phyloP scores from a whole-genome alignment of 2,888 invertebrate genomes.

The Teleiodes luculella region DNA sequence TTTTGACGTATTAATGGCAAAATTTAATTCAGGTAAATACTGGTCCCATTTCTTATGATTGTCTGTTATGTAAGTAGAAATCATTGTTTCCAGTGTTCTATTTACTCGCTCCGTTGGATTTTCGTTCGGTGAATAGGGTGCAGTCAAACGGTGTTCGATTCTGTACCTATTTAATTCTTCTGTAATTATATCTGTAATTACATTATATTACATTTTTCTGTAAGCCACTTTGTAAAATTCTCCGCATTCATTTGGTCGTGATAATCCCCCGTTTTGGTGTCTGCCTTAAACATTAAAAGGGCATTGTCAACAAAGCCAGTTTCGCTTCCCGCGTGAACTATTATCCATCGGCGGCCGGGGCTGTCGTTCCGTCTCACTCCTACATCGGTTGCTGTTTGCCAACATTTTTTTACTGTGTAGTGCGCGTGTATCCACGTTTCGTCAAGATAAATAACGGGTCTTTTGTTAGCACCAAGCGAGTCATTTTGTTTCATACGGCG shows the following conservation, averaged over 20 bases:
- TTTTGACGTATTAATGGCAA: too few relatives aligned
- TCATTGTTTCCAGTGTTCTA: too few relatives aligned
- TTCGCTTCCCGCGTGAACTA: neutral
- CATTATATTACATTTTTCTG: constrained; percentile 22
- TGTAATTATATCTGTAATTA: too few relatives aligned
- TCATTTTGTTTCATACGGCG: constrained; percentile 21
- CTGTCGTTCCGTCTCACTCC: neutral
- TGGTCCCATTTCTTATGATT: too few relatives aligned
- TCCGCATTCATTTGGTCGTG: constrained; percentile 25
- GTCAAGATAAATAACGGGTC: neutral
- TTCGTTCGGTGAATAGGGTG: too few relatives aligned
- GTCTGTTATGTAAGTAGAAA: too few relatives aligned
- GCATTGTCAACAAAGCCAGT: neutral
- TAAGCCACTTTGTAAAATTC: constrained; percentile 26
- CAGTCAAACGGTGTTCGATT: too few relatives aligned
- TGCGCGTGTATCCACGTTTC: neutral
- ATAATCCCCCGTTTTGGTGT: constrained; percentile 21
- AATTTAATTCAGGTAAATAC: too few relatives aligned
- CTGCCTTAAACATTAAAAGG: neutral
- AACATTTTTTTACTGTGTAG: neutral
- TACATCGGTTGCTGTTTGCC: neutral
- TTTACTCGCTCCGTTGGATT: too few relatives aligned
- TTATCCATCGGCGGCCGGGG: neutral
- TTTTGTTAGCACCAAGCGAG: neutral
- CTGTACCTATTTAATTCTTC: too few relatives aligned